A percentile compares a stretch with the other conserved stretches of the same genome.
These are phyloP conservation scores for Odocoileus virginianus DNA, from an alignment of 2,113 vertebrate genomes.

Conservation along the genomic window DNA sequence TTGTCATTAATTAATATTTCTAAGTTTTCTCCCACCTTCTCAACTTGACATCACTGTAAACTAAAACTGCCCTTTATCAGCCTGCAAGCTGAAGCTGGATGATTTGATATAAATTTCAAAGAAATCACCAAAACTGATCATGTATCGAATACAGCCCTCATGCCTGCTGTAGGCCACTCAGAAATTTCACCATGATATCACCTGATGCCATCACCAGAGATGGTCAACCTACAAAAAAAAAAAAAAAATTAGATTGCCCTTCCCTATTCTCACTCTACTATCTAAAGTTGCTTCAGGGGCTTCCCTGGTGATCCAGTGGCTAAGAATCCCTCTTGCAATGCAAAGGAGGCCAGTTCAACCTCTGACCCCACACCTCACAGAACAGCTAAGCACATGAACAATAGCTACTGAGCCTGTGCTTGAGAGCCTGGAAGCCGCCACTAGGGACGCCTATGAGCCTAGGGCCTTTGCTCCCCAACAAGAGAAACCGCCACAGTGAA, in stretches of 20 bases:
- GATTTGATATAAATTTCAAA: neutral
- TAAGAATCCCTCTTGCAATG: neutral
- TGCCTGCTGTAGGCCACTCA: neutral
- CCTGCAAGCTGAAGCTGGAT: neutral
- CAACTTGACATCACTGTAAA: neutral
- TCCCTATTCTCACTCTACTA: neutral
- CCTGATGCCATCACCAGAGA: neutral
- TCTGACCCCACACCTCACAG: rapidly evolving
- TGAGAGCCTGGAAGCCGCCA: neutral
- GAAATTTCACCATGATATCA: neutral
- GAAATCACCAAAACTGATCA: neutral
- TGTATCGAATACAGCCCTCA: neutral
- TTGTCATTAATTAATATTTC: neutral
- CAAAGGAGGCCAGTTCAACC: neutral
- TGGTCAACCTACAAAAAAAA: neutral
- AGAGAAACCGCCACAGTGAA: neutral
- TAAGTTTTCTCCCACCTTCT: neutral
- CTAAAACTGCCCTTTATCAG: neutral
- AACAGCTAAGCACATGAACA: neutral
- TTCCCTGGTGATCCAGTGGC: neutral
- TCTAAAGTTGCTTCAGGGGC: neutral
- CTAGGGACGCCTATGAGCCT: neutral
- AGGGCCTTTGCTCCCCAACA: neutral
- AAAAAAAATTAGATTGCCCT: neutral
- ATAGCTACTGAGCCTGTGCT: rapidly evolving